Conservation (phyloP, 1,140 invertebrate species). For the Magallana angulata region DNA sequence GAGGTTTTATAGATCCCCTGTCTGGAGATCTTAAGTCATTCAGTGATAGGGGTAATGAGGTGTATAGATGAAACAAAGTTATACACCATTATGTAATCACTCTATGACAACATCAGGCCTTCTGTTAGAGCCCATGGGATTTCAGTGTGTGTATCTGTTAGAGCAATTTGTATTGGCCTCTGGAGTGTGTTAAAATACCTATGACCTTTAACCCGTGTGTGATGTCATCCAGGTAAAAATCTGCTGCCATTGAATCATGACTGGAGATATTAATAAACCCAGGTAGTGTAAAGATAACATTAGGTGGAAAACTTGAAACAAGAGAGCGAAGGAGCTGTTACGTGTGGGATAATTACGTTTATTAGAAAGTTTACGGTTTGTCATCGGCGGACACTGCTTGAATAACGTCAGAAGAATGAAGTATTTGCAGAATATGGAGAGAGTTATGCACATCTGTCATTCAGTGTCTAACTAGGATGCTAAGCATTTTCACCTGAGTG, state of each 20-base stretch:
- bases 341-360: slow-evolving; percentile 25
- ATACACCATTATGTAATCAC: neutral
- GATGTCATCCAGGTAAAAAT: slow-evolving; percentile 47
- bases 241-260: slow-evolving; percentile 44
- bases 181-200: slow-evolving; percentile 35
- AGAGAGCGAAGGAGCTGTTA: slow-evolving; percentile 19
- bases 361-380: slow-evolving; percentile 21
- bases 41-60: too few species aligned
- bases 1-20: too few species aligned
- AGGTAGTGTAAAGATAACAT: slow-evolving; percentile 43
- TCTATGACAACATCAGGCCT: neutral
- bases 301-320: slow-evolving; percentile 43
- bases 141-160: neutral
- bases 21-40: too few species aligned
- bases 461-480: slow-evolving; percentile 17
- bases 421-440: slow-evolving; percentile 28
- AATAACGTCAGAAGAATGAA: slow-evolving; percentile 25
- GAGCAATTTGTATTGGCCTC: slow-evolving; percentile 11
- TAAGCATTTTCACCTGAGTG: slow-evolving; percentile 14
- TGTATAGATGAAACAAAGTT: neutral
- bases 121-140: neutral
- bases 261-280: slow-evolving; percentile 37
- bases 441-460: slow-evolving; percentile 33
- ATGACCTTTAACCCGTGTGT: slow-evolving; percentile 55
- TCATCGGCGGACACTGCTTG: neutral